Evolutionary conservation across 2,797 vertebrate species (phyloP).

Genomic region (Pseudotriccus pelzelni): DNA sequence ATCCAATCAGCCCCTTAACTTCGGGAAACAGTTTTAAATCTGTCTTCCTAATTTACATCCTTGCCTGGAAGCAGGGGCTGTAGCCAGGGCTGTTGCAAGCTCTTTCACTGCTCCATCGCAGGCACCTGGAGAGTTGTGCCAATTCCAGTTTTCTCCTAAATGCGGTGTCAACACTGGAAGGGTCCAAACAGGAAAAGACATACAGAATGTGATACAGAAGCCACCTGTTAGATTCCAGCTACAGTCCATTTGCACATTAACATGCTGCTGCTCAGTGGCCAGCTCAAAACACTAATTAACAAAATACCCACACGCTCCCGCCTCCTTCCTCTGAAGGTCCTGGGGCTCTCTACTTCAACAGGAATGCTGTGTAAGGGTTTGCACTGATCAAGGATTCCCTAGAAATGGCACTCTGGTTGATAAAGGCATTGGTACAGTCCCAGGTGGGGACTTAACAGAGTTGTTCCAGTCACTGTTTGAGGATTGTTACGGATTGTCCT

Average conservation of each 20-base stretch:
- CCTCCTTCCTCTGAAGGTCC: rapidly evolving
- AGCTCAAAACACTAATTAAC: neutral
- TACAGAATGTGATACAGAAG: too few species aligned
- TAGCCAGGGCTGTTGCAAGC: neutral
- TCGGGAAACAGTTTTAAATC: neutral
- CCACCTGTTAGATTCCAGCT: neutral
- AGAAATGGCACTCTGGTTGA: neutral
- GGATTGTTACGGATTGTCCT: neutral
- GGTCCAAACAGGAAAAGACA: neutral
- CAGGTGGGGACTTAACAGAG: neutral
- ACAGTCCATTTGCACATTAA: neutral
- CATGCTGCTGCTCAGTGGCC: neutral
- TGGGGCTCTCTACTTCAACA: neutral
- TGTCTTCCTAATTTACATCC: neutral
- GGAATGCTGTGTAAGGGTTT: neutral
- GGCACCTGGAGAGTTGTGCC: neutral
- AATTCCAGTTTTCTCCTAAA: neutral
- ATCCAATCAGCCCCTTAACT: neutral
- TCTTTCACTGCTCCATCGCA: neutral
- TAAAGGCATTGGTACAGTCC: too few species aligned
- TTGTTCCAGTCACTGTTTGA: neutral
- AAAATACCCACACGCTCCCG: neutral
- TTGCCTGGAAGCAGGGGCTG: neutral
- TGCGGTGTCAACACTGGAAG: neutral
- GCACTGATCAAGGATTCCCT: neutral